These are phyloP conservation scores for Hymenopus coronatus DNA, from an alignment of 2,888 invertebrate genomes.

Conservation along the genomic window DNA sequence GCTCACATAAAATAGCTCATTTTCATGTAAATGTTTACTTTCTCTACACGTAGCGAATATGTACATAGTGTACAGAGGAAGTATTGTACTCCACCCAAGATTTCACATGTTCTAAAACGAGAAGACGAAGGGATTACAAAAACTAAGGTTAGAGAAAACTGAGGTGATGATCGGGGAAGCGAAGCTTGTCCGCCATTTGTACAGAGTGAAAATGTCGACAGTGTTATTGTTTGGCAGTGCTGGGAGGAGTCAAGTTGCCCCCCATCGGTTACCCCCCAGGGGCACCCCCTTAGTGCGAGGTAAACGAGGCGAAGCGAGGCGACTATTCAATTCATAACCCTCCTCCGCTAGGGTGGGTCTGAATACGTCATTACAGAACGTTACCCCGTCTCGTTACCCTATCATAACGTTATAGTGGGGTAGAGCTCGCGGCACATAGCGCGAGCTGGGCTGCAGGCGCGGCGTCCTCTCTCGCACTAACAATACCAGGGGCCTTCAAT, in stretches of 20 bases:
- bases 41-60: too few relatives aligned
- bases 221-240: background rate
- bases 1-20: too few relatives aligned
- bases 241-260: background rate
- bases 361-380: slow-evolving; percentile 25
- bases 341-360: background rate
- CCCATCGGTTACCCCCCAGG: slow-evolving; percentile 13
- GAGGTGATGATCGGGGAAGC: too few relatives aligned
- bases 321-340: slow-evolving; percentile 12
- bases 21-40: too few relatives aligned
- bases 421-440: background rate
- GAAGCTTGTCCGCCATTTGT: background rate
- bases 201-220: background rate
- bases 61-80: too few relatives aligned
- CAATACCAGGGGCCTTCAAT: too few relatives aligned
- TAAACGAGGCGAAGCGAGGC: background rate
- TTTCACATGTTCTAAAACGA: too few relatives aligned
- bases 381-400: slow-evolving; percentile 12
- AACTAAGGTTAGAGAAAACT: too few relatives aligned
- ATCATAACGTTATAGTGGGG: slow-evolving; percentile 21
- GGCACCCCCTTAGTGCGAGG: background rate
- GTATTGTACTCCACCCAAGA: too few relatives aligned
- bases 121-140: too few relatives aligned
- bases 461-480: too few relatives aligned
- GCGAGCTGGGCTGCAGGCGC: background rate